Evolutionary conservation across 2,888 invertebrate genomes (phyloP), one percentile per base, ranked within the genome.

Genomic region (Synanthedon andrenaeformis): DNA sequence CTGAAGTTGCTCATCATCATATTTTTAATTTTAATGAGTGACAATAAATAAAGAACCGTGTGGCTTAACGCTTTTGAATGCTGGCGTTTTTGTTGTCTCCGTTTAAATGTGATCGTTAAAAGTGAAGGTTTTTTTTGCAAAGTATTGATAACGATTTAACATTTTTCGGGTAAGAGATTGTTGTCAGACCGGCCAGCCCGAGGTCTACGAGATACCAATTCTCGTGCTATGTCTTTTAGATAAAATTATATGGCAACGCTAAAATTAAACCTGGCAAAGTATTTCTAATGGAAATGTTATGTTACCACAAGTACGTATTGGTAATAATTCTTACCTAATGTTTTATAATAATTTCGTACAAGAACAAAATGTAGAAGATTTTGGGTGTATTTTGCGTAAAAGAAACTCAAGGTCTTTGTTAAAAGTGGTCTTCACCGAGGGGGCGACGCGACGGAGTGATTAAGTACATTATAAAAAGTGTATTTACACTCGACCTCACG

Each of bases 401-500:
- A 49, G 17, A 49, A 49, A 63, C 62, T 63, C 62, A 62, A 59
- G 59, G 66, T 66, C 63, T 67, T 79, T 80, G 81, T 78, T 78
- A 78, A 81, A 82, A 72, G 67, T 70, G 77, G 71, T 75, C 66
- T 67, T 71, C 76, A 72, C 62, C 59, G 65, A 68, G 72, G 72
- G 72, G 35, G 10, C 10, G 35, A 35, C 6, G 73, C 73, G 74
- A 75, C 77, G 70, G 74, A 81, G 77, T 82, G 82, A 80, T 79
- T 80, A 79, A 84, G 82, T 80, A 82, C 77, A 82, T 85, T 83
- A 85, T 81, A 81, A 84, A 84, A 86, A 85, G 79, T 81, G 76
- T 85, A 84, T 85, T 83, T 86, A 84, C 81, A 84, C 79, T 79
- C 81, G 82, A 81, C 82, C 83, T 85, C 79, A 80, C 76, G 82